Base-by-base conservation (phyloP, 2,113 vertebrate genomes). In the Coptodon rendalli region DNA sequence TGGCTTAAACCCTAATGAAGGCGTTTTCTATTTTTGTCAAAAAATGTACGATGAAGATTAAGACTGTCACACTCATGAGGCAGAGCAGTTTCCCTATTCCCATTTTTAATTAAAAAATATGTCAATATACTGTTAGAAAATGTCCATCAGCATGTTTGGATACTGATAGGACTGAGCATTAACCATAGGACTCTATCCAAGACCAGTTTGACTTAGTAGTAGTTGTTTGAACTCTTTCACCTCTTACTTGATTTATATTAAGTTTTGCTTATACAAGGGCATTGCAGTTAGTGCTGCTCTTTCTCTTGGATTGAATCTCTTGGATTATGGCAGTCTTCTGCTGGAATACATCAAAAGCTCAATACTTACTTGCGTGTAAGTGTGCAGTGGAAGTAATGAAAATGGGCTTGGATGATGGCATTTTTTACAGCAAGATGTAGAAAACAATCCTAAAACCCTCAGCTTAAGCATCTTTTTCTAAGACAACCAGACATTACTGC, bases 381-480 rank as follows among this genome's bases (percentile, higher is more conserved):
- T 53, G 17, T 53, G 50, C 50, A 52, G 50, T 52, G 17, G 50
- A 53, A n/a, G 4, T 8, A 19, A 52, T 5, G 22, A 22, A 8
- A 22, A 54, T 29, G 52, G n/a, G 9, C 52, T 54, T 2, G 5
- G 3, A 22, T 22, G 52, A 54, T 54, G 19, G 9, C 19, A 53
- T 16, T 48, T 48, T 48, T 48, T 45, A 45, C 43, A 48, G 45
- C 45, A 48, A 14, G 45, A 16, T 48, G 13, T 6, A 48, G 45
- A 48, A 34, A 34, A 34, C 34, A 34, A 34, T 7, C 34, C 36
- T 36, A 36, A 9, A 45, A 90, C 88, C 91, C 73, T 89, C 85
- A 87, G 87, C 87, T 90, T 85, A 92, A 88, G 89, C 86, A 83
- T 86, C 83, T 87, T 80, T 80, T 85, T 83, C 50, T 88, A 6